phyloP scores from a whole-genome alignment of 2,113 vertebrate species.

The Hydrolagus affinis region DNA sequence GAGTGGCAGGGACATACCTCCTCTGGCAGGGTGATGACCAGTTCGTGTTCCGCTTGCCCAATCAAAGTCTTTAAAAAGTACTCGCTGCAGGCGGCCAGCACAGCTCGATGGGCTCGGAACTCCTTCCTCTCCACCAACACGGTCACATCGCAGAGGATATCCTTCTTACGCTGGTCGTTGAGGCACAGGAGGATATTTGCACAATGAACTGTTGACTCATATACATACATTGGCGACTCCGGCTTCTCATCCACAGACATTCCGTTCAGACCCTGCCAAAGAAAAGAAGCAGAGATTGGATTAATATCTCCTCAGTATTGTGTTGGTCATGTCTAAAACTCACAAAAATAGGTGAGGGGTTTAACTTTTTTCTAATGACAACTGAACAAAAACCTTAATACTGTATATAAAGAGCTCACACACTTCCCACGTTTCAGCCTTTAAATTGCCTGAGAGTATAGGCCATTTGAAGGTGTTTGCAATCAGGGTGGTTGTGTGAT shows the following conservation, averaged over 20 bases:
- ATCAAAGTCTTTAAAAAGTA: slow-evolving; percentile 93
- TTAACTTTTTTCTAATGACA: too few relatives aligned
- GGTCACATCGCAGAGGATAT: slow-evolving; percentile 97
- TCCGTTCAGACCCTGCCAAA: slow-evolving; percentile 90
- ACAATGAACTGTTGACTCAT: slow-evolving; percentile 99
- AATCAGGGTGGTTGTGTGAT: too few relatives aligned
- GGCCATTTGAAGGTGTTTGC: too few relatives aligned
- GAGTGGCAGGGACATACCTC: slow-evolving; percentile 63
- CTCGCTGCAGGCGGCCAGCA: slow-evolving; percentile 95
- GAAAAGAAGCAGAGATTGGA: slow-evolving; percentile 38
- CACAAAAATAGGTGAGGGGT: too few relatives aligned
- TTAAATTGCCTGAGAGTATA: too few relatives aligned
- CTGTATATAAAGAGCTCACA: too few relatives aligned
- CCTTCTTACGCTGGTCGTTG: slow-evolving; percentile 97
- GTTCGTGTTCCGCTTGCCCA: slow-evolving; percentile 85
- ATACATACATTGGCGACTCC: slow-evolving; percentile 99
- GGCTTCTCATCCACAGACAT: slow-evolving; percentile 99
- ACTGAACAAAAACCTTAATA: too few relatives aligned
- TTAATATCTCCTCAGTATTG: not conserved
- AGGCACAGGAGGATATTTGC: slow-evolving; percentile 98
- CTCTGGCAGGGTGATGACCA: slow-evolving; percentile 89
- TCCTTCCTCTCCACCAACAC: slow-evolving; percentile 92
- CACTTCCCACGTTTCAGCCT: too few relatives aligned
- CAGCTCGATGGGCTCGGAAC: slow-evolving; percentile 92
- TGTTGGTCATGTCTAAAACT: not conserved